phyloP scores from a whole-genome alignment of 1,140 invertebrate species.

The Saccostrea echinata region DNA sequence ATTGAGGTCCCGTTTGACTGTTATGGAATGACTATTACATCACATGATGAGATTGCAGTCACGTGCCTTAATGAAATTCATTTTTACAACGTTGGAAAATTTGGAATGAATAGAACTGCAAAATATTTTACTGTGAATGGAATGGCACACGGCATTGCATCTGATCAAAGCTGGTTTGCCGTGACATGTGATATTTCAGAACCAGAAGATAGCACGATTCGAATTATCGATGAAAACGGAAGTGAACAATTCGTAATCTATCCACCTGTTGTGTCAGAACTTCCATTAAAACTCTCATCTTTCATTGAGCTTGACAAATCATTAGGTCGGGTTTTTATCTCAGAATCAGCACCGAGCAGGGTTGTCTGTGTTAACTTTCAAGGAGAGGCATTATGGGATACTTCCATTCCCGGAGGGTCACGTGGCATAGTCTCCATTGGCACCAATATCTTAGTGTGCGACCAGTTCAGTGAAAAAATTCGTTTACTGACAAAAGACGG shows the following conservation, averaged over 20 bases:
- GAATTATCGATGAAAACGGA: slow-evolving; percentile 47
- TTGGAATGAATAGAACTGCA: slow-evolving; percentile 50
- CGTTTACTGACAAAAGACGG: neutral
- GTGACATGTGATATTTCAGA: slow-evolving; percentile 43
- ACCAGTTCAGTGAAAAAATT: slow-evolving; percentile 48
- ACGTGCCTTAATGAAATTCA: slow-evolving; percentile 53
- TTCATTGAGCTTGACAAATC: slow-evolving; percentile 28
- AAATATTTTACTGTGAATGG: slow-evolving; percentile 44
- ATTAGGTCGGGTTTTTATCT: slow-evolving; percentile 6
- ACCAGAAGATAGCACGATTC: slow-evolving; percentile 34
- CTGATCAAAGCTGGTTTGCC: slow-evolving; percentile 41
- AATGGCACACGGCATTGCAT: slow-evolving; percentile 43
- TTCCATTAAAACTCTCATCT: neutral
- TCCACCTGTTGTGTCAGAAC: neutral
- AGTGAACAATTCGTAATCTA: slow-evolving; percentile 46
- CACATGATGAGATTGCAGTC: slow-evolving; percentile 49
- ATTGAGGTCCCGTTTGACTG: slow-evolving; percentile 45
- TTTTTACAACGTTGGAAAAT: slow-evolving; percentile 51
- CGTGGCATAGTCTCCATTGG: slow-evolving; percentile 39
- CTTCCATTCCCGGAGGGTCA: slow-evolving; percentile 34
- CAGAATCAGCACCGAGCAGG: slow-evolving; percentile 30
- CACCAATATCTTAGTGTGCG: slow-evolving; percentile 41
- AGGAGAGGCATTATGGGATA: slow-evolving; percentile 40
- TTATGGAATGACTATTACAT: slow-evolving; percentile 37
- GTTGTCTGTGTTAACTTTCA: slow-evolving; percentile 37